Conservation (phyloP, 2,888 invertebrate genomes). For the Tetramorium bicarinatum region DNA sequence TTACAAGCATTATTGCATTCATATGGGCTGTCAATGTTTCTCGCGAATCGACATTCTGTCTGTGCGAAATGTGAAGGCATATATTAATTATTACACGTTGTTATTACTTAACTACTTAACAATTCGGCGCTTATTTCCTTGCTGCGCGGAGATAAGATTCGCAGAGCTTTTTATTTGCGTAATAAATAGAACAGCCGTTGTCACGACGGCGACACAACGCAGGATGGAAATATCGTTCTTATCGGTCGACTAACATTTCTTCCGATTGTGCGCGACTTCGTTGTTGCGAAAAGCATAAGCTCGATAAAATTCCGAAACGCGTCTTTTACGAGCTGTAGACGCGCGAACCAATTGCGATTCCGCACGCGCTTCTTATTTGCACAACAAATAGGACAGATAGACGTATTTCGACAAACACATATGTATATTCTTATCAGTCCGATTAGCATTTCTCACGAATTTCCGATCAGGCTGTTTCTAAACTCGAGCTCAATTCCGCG, state of each 20-base stretch:
- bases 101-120: conserved; percentile 17
- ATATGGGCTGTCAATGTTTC: not conserved
- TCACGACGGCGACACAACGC: not conserved
- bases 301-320: conserved; percentile 16
- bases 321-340: not conserved
- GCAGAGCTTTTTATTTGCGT: conserved; percentile 42
- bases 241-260: conserved; percentile 38
- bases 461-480: not conserved
- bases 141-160: conserved; percentile 33
- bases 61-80: not conserved
- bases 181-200: conserved; percentile 34
- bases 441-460: conserved; percentile 43
- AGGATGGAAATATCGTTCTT: conserved; percentile 44
- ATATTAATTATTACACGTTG: conserved; percentile 4
- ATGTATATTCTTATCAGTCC: conserved; percentile 4
- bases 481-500: not conserved
- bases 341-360: conserved; percentile 24
- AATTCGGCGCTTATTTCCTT: conserved; percentile 22
- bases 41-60: not conserved
- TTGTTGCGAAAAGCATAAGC: not conserved
- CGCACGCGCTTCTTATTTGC: conserved; percentile 20
- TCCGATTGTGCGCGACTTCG: conserved; percentile 7
- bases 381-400: conserved; percentile 26
- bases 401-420: conserved; percentile 13
- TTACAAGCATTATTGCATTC: not conserved